These are phyloP conservation scores for Rhagoletis pomonella DNA, from an alignment of 1,140 invertebrate genomes.

Conservation along the genomic window DNA sequence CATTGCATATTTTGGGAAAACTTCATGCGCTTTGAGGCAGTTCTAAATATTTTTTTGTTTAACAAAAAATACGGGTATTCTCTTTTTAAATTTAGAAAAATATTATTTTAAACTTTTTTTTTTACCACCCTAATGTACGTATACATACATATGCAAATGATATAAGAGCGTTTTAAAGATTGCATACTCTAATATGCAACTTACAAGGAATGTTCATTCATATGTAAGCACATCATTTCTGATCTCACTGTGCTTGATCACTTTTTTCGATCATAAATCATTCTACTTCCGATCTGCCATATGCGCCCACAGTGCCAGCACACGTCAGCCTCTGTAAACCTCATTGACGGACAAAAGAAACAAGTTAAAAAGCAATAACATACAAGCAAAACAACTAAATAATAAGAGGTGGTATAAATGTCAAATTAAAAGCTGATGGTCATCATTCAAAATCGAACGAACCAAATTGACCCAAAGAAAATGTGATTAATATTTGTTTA, in stretches of 20 bases:
- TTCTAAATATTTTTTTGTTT: too few species aligned
- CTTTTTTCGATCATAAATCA: conserved; percentile 41
- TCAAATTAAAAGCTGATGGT: background rate
- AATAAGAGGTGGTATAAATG: conserved; percentile 14
- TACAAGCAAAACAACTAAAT: background rate
- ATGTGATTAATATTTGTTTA: background rate
- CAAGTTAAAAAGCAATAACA: conserved; percentile 58
- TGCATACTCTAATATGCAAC: too few species aligned
- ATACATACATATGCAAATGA: too few species aligned
- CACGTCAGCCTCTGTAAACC: conserved; percentile 53
- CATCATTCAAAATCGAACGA: background rate
- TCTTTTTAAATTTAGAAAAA: too few species aligned
- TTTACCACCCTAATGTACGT: too few species aligned
- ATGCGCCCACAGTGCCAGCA: conserved; percentile 22
- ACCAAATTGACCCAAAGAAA: background rate
- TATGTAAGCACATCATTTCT: background rate
- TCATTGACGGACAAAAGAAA: conserved; percentile 58
- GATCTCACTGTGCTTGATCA: background rate
- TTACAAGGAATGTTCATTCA: too few species aligned
- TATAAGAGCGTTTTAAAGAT: too few species aligned
- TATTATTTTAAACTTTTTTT: too few species aligned
- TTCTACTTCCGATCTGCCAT: conserved; percentile 33
- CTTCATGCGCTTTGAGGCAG: too few species aligned
- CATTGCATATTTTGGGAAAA: too few species aligned
- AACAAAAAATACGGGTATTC: too few species aligned